These are phyloP conservation scores for Agrochola circellaris DNA, from an alignment of 2,888 invertebrate species.

Conservation along the genomic window DNA sequence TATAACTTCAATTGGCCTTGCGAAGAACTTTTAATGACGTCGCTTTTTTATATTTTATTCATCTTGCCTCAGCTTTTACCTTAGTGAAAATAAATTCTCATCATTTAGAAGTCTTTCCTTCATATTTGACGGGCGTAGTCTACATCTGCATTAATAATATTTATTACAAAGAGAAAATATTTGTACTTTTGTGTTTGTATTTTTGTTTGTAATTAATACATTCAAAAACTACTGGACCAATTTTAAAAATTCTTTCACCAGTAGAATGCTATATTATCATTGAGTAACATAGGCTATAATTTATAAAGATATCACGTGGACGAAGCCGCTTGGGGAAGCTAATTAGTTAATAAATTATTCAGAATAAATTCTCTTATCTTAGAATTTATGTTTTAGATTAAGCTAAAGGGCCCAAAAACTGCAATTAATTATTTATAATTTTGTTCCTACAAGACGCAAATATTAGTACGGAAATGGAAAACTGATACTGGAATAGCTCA, in stretches of 20 bases:
- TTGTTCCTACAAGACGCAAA: background rate
- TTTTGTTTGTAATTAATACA: too few species aligned
- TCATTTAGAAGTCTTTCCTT: background rate
- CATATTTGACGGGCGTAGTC: slow-evolving; percentile 1
- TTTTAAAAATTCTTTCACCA: too few species aligned
- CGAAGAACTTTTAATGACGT: background rate
- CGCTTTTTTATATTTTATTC: slow-evolving; percentile 10
- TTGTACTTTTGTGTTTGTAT: too few species aligned
- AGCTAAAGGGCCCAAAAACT: background rate
- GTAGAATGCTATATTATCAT: too few species aligned
- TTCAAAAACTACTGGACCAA: too few species aligned
- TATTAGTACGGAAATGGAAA: background rate
- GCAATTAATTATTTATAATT: background rate
- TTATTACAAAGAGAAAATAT: too few species aligned
- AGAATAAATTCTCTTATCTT: slow-evolving; percentile 9
- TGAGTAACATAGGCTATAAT: too few species aligned
- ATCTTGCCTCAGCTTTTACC: background rate
- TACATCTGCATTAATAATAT: too few species aligned
- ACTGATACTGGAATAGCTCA: background rate
- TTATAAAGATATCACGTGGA: background rate
- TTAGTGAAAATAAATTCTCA: slow-evolving; percentile 15
- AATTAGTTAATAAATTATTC: slow-evolving; percentile 16
- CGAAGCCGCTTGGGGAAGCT: too few species aligned
- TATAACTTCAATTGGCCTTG: slow-evolving; percentile 1
- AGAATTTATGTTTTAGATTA: background rate